Percentiles rank a stretch among this genome's conserved stretches.
Evolutionary conservation across 2,113 vertebrate species (phyloP).

Genomic region (Heloderma charlesbogerti): DNA sequence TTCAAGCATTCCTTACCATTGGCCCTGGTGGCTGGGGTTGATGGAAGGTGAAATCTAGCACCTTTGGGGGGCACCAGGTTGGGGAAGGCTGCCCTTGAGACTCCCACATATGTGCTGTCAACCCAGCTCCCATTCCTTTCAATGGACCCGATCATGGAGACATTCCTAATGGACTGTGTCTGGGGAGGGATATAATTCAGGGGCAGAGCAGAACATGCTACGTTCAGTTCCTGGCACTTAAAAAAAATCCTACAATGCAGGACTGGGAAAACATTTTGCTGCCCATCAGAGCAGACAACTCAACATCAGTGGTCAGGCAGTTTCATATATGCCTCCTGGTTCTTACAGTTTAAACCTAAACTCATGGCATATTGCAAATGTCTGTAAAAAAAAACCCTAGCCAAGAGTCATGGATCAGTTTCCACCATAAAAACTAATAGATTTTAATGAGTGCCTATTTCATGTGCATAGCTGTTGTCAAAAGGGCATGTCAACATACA

Average conservation of each 20-base stretch:
- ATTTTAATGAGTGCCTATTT: constrained; percentile 64
- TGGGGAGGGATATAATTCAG: background rate
- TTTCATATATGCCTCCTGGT: background rate
- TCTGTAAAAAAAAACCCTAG: constrained; percentile 38
- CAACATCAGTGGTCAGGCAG: background rate
- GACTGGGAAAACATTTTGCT: background rate
- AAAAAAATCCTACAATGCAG: no score
- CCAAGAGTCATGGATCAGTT: constrained; percentile 60
- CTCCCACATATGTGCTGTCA: background rate
- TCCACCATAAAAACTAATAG: constrained; percentile 67
- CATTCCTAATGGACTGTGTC: background rate
- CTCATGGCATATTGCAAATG: constrained; percentile 39
- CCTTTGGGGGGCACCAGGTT: no score
- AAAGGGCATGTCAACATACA: constrained; percentile 52
- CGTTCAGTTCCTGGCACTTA: background rate
- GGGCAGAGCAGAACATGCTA: background rate
- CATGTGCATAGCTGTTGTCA: constrained; percentile 62
- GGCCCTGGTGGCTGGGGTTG: no score
- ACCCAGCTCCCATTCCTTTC: background rate
- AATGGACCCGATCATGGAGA: background rate
- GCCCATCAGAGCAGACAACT: background rate
- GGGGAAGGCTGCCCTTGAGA: no score
- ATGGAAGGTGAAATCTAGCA: no score
- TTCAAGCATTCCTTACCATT: no score
- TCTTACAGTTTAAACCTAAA: background rate